Base-by-base conservation (phyloP, 1,140 invertebrate species). In the Penaeus japonicus region DNA sequence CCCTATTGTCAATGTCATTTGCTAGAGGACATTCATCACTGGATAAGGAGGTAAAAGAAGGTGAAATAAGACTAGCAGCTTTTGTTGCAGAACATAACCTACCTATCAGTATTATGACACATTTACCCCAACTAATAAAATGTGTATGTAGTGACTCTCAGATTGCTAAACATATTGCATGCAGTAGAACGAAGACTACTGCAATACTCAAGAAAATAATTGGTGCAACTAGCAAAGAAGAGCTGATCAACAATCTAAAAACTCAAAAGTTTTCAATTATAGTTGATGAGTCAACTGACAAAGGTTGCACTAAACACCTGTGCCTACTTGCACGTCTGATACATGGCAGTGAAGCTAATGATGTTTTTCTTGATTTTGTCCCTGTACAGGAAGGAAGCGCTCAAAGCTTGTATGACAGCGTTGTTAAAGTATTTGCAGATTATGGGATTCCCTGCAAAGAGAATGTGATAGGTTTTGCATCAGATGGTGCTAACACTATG, bases 401-500 rank as follows among this genome's bases (percentile, higher is more conserved):
- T 85, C 18, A 39, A 12, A 73, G 39, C 35, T 75, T 85, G 53
- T 54, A 85, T 54, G 47, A 70, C 73, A 35, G 47, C 39, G 35
- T 85, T 24, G 84, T 85, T n/a, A 55, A 47, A 24, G 73, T 85
- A 24, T 85, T 73, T 27, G 47, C 10, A 35, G 32, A 85, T 20
- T 10, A 85, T 53, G 24, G 39, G 17, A 85, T 85, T 73, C 84
- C 84, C 53, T 85, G 73, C 53, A 85, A 85, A 53, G 85, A 87
- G 18, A 90, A 87, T 70, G 10, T 89, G 32, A 82, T 89, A 22
- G 90, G 90, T 3, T 90, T 90, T 83, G 88, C 65, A 82, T 22
- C 88, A 39, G 90, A 90, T 84, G 83, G 65, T 2, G 73, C 88
- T 39, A 90, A 89, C 70, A 24, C 57, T 22, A 90, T 90, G 88